Evolutionary conservation across 2,797 vertebrate genomes (phyloP), one percentile per base, ranked within the genome.

Genomic region (Philypnodon macrostomus): DNA sequence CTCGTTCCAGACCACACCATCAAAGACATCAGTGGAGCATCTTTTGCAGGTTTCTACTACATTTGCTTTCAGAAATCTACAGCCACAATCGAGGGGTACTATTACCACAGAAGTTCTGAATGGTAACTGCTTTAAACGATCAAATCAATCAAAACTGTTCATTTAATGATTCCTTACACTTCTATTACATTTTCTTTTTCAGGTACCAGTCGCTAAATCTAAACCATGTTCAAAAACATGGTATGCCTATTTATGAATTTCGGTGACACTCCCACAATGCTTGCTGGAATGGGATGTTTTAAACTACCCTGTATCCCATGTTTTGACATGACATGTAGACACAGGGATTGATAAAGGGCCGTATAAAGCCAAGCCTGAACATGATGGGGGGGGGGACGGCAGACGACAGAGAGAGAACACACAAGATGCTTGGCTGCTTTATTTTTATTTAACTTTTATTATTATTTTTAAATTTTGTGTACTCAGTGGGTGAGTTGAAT

Each of bases 21-120:
- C 85, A 98, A 91, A 81, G 97, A 98, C 85, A 98, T 98, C 83
- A 99, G 95, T 0, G 97, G 97, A 6, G 95, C 97, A 82, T 99
- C 97, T 78, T 99, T 99, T 56, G 96, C 96, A 13, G 96, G 97
- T 58, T 99, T 98, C 89, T 99, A 98, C 86, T 98, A 99, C 90
- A 99, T 98, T 87, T 98, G 96, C 85, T 98, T 98, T 88, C 97
- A 98, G 90, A 99, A 98, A 85, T 98, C 97, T 40, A 96, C 95
- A 31, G 95, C 97, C 44, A 96, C 94, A 63, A 95, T 98, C 51
- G 96, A 99, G 85, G 95, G 96, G 30, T 97, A 95, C 85, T 97
- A 97, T 82, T 97, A 95, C 79, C 95, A 96, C 74, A 85, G 94
- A 74, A 97, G 95, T 85, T 97, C 95, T 73, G 95, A 96, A 91